Evolutionary conservation across 1,140 invertebrate species (phyloP).

Genomic region (Brachionus rotundiformis): DNA sequence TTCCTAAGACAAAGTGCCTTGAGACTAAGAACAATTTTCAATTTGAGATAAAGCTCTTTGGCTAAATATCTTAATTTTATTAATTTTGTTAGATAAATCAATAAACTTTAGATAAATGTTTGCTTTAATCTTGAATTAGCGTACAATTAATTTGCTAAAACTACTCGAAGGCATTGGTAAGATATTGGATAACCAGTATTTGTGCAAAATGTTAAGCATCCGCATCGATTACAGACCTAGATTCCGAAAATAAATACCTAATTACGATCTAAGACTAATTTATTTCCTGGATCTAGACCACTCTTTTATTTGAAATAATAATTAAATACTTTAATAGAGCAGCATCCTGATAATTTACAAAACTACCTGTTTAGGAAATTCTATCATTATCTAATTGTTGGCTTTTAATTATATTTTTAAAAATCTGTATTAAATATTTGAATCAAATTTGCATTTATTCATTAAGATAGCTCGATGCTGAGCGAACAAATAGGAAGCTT

Average conservation of each 20-base stretch:
- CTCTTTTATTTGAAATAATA: neutral
- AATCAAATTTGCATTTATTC: constrained; percentile 20
- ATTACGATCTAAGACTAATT: neutral
- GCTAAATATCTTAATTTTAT: constrained; percentile 4
- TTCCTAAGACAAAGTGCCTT: constrained; percentile 15
- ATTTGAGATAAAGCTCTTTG: constrained; percentile 19
- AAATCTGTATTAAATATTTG: neutral
- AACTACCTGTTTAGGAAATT: constrained; percentile 7
- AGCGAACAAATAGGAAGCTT: constrained; percentile 8
- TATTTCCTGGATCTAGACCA: constrained; percentile 16
- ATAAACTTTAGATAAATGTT: constrained; percentile 18
- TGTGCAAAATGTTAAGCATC: neutral
- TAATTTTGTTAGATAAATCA: constrained; percentile 16
- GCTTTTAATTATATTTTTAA: neutral
- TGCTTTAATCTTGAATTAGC: constrained; percentile 5
- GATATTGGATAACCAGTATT: neutral
- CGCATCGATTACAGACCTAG: neutral
- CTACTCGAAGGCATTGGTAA: neutral
- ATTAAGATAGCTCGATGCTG: neutral
- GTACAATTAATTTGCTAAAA: neutral
- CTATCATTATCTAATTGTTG: constrained; percentile 1
- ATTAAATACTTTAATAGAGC: constrained; percentile 4
- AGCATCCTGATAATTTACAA: neutral
- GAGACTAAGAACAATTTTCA: constrained; percentile 14
- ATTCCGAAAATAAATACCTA: neutral